Percentiles rank a stretch among this genome's conserved stretches.
phyloP scores from a whole-genome alignment of 2,797 vertebrate genomes.

The Acrossocheilus fasciatus region DNA sequence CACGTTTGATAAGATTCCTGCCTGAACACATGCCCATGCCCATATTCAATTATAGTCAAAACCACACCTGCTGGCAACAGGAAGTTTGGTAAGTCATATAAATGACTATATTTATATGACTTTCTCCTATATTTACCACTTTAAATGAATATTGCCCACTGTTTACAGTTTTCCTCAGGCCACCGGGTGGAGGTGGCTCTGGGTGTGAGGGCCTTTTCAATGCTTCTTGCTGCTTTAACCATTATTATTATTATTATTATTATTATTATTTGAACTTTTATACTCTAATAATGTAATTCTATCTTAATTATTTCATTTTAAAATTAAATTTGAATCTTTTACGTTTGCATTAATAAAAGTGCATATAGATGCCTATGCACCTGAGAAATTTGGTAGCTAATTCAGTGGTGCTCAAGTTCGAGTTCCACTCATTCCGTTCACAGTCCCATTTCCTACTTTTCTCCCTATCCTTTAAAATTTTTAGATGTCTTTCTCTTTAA shows the following conservation, averaged over 20 bases:
- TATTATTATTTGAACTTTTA: background rate
- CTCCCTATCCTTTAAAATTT: too few species aligned
- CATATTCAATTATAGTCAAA: background rate
- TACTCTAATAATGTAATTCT: background rate
- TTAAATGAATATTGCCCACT: background rate
- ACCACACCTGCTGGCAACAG: background rate
- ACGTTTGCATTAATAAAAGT: background rate
- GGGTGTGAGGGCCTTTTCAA: background rate
- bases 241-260: background rate
- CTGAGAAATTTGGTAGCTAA: background rate
- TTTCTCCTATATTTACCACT: background rate
- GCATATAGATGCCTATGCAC: background rate
- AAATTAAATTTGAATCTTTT: background rate
- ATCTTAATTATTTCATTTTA: background rate
- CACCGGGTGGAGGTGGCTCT: background rate
- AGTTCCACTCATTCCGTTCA: background rate
- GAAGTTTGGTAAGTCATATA: background rate
- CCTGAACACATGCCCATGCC: background rate
- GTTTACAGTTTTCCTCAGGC: background rate
- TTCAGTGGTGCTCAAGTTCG: background rate
- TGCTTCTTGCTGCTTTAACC: background rate
- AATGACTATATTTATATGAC: too few species aligned
- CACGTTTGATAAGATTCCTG: background rate
- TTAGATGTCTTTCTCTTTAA: background rate
- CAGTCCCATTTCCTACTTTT: background rate